Evolutionary conservation across 1,140 invertebrate species (phyloP), one percentile per base, ranked within the genome.

Genomic region (Drepana arcuata): DNA sequence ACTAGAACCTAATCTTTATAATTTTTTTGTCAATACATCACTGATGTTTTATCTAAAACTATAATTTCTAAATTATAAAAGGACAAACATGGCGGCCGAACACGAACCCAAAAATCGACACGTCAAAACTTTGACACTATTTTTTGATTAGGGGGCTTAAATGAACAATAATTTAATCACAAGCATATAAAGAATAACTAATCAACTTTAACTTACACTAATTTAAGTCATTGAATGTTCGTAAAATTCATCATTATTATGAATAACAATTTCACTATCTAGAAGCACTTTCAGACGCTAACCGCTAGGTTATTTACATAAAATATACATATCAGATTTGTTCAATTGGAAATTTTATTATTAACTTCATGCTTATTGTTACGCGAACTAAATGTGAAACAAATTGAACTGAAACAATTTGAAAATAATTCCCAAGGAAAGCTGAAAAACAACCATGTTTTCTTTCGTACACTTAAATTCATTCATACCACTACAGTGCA

Each of bases 401-500:
- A 58, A 54, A 42, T 16, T 41, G 48, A 34, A 57, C 34, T n/a
- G n/a, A n/a, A n/a, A n/a, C n/a, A 52, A 52, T 41, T 61, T 60
- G 45, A 57, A 60, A 63, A 56, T 66, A 68, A 57, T 60, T 50
- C 64, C 43, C 53, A 58, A 70, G 44, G 58, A 74, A 80, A 67
- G 65, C 75, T 80, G 75, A 80, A 80, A 80, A 78, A 80, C 73
- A 80, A 80, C 75, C 75, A 80, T 80, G 73, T 75, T 78, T 79
- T n/a, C n/a, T n/a, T n/a, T 74, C 60, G 53, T 72, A 49, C 55
- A 64, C 58, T 6, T 71, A 65, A 62, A 67, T 74, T 73, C 65
- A 67, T 69, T 73, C 65, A 67, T 69, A 49, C 31, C 16, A 34
- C 21, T 48, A 46, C 18, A 30, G 16, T 12, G 36, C 46, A 50